Percentiles rank a stretch among this genome's conserved stretches.
These are phyloP conservation scores for Phainopepla nitens DNA, from an alignment of 2,113 vertebrate genomes.

Conservation along the genomic window DNA sequence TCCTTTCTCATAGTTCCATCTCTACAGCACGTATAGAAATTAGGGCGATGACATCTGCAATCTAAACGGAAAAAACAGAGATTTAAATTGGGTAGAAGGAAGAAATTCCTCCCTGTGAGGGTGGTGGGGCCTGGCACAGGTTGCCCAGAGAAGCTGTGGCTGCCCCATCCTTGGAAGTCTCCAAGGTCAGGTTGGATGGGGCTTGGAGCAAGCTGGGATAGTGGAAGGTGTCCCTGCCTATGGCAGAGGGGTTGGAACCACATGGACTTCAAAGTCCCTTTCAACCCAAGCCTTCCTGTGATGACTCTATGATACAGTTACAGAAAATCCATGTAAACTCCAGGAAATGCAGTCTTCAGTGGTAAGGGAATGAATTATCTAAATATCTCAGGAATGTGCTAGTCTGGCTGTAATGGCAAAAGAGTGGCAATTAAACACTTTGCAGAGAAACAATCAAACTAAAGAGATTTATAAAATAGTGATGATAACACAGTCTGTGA, in stretches of 20 bases:
- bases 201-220: not conserved
- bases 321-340: not conserved
- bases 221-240: not conserved
- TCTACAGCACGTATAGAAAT: not conserved
- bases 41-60: not conserved
- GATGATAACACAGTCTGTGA: rapidly evolving
- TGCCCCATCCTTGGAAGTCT: not conserved
- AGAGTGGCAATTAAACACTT: not conserved
- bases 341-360: not conserved
- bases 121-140: rapidly evolving
- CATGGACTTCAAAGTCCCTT: not conserved
- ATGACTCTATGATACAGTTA: not conserved
- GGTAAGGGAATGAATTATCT: no score
- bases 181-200: rapidly evolving
- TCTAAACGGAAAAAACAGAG: not conserved
- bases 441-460: not conserved
- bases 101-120: not conserved
- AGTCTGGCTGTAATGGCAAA: not conserved
- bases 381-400: not conserved
- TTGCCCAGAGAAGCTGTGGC: not conserved
- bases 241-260: not conserved
- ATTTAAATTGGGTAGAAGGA: not conserved
- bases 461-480: not conserved
- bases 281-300: not conserved
- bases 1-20: not conserved